These are phyloP conservation scores for Pseudopodoces humilis DNA, from an alignment of 2,113 vertebrate genomes.

Conservation along the genomic window DNA sequence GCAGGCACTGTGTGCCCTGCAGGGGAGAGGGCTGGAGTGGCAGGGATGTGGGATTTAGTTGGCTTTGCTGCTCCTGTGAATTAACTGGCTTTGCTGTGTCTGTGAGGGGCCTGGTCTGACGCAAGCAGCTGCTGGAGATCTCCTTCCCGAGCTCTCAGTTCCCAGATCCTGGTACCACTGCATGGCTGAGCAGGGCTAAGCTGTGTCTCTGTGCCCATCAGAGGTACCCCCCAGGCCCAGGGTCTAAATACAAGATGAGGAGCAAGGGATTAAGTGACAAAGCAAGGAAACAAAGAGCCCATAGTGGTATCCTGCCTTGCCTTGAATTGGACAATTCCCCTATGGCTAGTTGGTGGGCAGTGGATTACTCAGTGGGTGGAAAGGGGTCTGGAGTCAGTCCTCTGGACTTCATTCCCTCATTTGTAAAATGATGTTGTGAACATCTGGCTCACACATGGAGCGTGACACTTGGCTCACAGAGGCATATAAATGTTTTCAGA, in stretches of 20 bases:
- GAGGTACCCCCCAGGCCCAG: constrained; percentile 4
- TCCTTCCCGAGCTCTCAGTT: background rate
- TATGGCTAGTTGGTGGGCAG: constrained; percentile 46
- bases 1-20: background rate
- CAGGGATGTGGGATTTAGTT: background rate
- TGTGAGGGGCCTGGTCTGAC: background rate
- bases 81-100: background rate
- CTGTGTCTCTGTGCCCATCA: background rate
- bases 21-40: background rate
- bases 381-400: constrained; percentile 55
- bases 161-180: background rate
- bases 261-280: constrained; percentile 23
- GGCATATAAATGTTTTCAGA: constrained; percentile 54
- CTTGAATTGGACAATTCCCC: constrained; percentile 51
- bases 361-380: constrained; percentile 41
- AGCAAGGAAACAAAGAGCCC: constrained; percentile 35
- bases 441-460: constrained; percentile 66
- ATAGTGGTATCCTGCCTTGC: constrained; percentile 47
- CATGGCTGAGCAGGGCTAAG: background rate
- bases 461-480: constrained; percentile 40
- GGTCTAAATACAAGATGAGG: background rate
- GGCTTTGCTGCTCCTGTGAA: background rate
- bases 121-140: background rate
- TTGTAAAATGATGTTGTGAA: constrained; percentile 33
- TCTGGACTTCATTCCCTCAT: constrained; percentile 32